Evolutionary conservation across 1,140 invertebrate genomes (phyloP).

Genomic region (Oryctes rhinoceros): DNA sequence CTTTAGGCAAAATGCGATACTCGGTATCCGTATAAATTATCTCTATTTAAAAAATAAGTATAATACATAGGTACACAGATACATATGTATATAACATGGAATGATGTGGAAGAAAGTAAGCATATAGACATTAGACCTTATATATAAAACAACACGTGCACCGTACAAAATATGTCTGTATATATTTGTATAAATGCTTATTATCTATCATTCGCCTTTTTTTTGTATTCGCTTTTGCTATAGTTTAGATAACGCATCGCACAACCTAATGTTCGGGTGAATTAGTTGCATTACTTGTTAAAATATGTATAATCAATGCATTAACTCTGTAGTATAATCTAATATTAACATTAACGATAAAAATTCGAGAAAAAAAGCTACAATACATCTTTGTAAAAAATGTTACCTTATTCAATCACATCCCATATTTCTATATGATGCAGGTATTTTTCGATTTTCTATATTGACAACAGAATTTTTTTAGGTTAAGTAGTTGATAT

Average conservation of each 20-base stretch:
- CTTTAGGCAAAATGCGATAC: too few relatives aligned
- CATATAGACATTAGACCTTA: not conserved
- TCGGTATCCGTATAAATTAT: too few relatives aligned
- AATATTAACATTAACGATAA: not conserved
- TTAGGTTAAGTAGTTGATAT: not conserved
- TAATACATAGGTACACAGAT: not conserved
- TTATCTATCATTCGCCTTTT: not conserved
- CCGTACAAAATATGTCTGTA: too few relatives aligned
- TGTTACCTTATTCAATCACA: not conserved
- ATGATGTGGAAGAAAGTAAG: constrained; percentile 9
- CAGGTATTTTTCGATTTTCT: constrained; percentile 5
- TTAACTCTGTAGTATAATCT: not conserved
- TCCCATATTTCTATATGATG: not conserved
- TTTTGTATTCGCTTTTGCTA: not conserved
- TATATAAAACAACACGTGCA: too few relatives aligned
- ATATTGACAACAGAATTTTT: not conserved
- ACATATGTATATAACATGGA: not conserved
- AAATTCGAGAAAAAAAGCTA: not conserved
- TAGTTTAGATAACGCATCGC: constrained; percentile 33
- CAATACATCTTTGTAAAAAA: not conserved
- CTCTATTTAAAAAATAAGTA: not conserved
- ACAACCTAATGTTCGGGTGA: not conserved
- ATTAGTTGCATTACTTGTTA: constrained; percentile 1
- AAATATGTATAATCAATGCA: not conserved
- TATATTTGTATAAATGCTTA: constrained; percentile 10